Evolutionary conservation across 1,140 invertebrate species (phyloP), one percentile per base, ranked within the genome.

Genomic region (Aleiodes sp.): DNA sequence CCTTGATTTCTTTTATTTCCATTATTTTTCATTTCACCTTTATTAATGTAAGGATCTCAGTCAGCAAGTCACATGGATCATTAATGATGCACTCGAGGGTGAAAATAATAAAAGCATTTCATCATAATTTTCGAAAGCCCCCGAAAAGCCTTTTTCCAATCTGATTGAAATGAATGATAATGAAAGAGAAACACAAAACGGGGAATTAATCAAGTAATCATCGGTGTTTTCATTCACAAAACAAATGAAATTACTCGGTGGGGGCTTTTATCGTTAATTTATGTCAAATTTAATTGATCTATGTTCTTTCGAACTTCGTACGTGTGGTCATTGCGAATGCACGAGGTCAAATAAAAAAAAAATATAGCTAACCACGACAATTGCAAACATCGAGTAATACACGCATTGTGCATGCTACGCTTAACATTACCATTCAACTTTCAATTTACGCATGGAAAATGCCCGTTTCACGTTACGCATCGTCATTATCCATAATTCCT

Each of bases 21-120:
- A 29, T 59, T 31, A 12, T 28, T 33, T 10, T 24, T 59, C 21
- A 52, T 24, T n/a, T n/a, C 21, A 52, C 10, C 4, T 41, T 21
- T 64, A 62, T 64, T 61, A 35, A 35, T 61, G 35, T 78, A 78
- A 75, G 76, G 72, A 76, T 79, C 70, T 71, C 29, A 68, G 65
- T 2, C 12, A 56, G 8, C 60, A 41, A 63, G 60, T 37, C 60
- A 52, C 21, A 16, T 16, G 21, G n/a, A 16, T 43, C 39, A 43
- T 21, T 52, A 52, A 52, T 21, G 46, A 52, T 16, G 46, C 21
- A 52, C 46, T 52, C 46, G 7, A 41, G 24, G 43, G 31, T 29
- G 56, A 26, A 68, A 28, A 65, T 46, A 65, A 65, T 26, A 65
- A 61, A 59, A 39, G 31, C 35, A 37, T 33, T 62, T 46, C 19